These are phyloP conservation scores for Antheraea mylitta DNA, from an alignment of 1,140 invertebrate genomes.

Conservation along the genomic window DNA sequence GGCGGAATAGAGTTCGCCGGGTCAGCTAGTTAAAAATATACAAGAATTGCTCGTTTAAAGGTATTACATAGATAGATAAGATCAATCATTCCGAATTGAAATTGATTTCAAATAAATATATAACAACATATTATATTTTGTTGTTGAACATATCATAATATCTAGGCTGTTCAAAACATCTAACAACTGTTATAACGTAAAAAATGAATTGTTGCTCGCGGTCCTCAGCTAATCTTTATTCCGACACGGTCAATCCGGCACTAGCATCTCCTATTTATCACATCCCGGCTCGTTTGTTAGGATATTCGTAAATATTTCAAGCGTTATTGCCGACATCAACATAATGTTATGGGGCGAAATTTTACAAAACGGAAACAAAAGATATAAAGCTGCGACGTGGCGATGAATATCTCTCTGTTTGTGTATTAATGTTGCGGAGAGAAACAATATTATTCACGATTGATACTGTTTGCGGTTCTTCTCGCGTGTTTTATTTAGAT, in stretches of 20 bases:
- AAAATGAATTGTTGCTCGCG: slow-evolving; percentile 19
- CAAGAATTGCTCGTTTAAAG: too few relatives aligned
- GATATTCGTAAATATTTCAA: slow-evolving; percentile 77
- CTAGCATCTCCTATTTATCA: slow-evolving; percentile 67
- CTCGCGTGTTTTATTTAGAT: not conserved
- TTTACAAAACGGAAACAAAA: slow-evolving; percentile 75
- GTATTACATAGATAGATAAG: too few relatives aligned
- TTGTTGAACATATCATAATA: too few relatives aligned
- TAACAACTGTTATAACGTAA: not conserved
- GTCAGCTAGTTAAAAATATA: too few relatives aligned
- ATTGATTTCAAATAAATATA: too few relatives aligned
- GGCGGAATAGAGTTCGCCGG: too few relatives aligned
- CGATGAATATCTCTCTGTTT: slow-evolving; percentile 29
- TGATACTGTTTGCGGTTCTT: slow-evolving; percentile 6
- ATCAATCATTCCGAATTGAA: too few relatives aligned
- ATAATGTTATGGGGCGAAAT: slow-evolving; percentile 76
- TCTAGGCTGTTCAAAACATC: too few relatives aligned
- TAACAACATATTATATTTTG: too few relatives aligned
- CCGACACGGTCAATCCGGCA: slow-evolving; percentile 61
- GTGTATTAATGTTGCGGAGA: slow-evolving; percentile 55
- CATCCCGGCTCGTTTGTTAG: slow-evolving; percentile 57
- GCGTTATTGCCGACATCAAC: slow-evolving; percentile 72
- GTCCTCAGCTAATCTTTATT: slow-evolving; percentile 47
- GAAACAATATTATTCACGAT: slow-evolving; percentile 49
- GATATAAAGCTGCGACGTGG: slow-evolving; percentile 65